Conservation (phyloP, 2,113 vertebrate species). For the Seriola aureovittata region DNA sequence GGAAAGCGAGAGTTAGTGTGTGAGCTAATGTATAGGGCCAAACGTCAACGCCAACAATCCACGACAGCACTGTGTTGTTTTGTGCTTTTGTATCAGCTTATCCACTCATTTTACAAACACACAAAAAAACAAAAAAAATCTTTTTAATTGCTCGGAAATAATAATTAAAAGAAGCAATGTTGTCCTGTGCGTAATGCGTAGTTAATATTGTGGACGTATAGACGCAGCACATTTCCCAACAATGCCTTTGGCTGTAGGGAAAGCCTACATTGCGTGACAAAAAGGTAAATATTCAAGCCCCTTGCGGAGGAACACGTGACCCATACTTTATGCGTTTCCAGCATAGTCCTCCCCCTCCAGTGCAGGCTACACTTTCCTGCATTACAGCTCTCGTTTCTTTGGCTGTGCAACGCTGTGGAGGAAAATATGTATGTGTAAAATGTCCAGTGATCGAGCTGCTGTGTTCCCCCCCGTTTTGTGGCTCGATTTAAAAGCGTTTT, state of each 20-base stretch:
- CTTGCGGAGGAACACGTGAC: conserved; percentile 80
- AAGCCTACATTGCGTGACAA: conserved; percentile 78
- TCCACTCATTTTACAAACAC: background rate
- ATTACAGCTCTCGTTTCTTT: conserved; percentile 17
- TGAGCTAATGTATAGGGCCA: conserved; percentile 24
- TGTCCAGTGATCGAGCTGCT: background rate
- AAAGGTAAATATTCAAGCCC: conserved; percentile 82
- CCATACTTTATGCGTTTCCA: conserved; percentile 69
- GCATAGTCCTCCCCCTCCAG: conserved; percentile 54
- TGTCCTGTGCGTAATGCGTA: conserved; percentile 5
- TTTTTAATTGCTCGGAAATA: conserved; percentile 6
- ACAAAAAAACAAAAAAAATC: background rate
- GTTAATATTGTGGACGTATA: conserved; percentile 3
- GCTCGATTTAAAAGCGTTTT: conserved; percentile 38
- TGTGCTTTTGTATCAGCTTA: background rate
- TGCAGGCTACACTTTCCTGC: conserved; percentile 58
- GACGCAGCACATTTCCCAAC: conserved; percentile 7
- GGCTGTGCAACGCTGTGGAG: conserved; percentile 1
- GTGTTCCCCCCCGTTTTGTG: conserved; percentile 6
- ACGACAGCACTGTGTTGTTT: background rate
- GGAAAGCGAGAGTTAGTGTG: conserved; percentile 4
- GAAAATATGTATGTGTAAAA: conserved; percentile 3
- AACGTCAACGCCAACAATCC: background rate
- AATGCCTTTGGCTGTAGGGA: conserved; percentile 32
- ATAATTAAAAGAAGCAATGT: background rate